These are phyloP conservation scores for Rhinoderma darwinii DNA, from an alignment of 2,113 vertebrate genomes.

Conservation along the genomic window DNA sequence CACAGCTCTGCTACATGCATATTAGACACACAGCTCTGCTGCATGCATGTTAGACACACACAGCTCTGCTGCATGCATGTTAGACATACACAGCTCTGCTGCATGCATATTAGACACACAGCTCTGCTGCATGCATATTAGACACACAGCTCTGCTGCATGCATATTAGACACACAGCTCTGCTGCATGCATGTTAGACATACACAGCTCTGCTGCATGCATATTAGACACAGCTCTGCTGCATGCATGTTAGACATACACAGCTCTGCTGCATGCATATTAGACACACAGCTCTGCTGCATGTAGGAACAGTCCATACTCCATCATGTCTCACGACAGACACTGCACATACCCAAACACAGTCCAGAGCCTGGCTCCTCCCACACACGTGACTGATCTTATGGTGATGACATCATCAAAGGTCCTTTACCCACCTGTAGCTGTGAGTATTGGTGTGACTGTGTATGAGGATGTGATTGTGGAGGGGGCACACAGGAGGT, in stretches of 20 bases:
- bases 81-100: background rate
- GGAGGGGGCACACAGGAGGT: too few species aligned
- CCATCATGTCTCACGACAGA: background rate
- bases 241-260: background rate
- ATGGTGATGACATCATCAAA: background rate
- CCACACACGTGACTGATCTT: background rate
- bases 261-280: background rate
- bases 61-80: background rate
- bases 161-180: too few species aligned
- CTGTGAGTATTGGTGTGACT: background rate
- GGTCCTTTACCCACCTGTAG: background rate
- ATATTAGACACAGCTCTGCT: background rate
- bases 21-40: background rate
- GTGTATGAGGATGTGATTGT: background rate
- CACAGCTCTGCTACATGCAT: background rate
- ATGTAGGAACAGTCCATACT: background rate
- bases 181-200: too few species aligned
- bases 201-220: too few species aligned
- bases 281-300: background rate
- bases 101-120: background rate
- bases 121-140: background rate
- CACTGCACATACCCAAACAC: background rate
- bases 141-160: background rate
- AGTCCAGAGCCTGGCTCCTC: background rate
- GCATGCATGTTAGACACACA: background rate